Evolutionary conservation across 2,113 vertebrate genomes (phyloP), one percentile per base, ranked within the genome.

Genomic region (Numida meleagris): DNA sequence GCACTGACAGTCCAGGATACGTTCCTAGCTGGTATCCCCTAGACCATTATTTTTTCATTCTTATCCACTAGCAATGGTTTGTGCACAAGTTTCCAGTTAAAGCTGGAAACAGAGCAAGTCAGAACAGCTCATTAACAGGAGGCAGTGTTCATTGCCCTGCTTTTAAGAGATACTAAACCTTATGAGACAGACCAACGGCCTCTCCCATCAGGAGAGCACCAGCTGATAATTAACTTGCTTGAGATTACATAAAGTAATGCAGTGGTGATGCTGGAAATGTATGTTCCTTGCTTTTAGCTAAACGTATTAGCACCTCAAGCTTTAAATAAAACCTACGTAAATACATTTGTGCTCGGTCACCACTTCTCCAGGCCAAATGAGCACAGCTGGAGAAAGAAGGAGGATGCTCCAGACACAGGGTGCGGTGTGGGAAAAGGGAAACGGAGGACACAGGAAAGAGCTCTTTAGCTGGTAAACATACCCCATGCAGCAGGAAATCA

Each of bases 401-500:
- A 93, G 40, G 81, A 89, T 91, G 55, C 87, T 92, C 73, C 67
- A 70, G 38, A 62, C 33, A 36, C 3, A 10, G 86, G n/a, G 74
- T 58, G 34, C 27, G 11, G 77, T 92, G 78, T 89, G 91, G 93
- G 95, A 93, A 92, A 86, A 85, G 66, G 55, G 75, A 94, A 81
- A 74, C 55, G 78, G 78, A 94, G 94, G 89, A 94, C 89, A 74
- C 67, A 77, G 92, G 92, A 95, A 94, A 71, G 66, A 82, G 66
- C 89, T 89, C 50, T 92, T 94, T 77, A 90, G 87, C 86, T 94
- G 84, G 91, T 95, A 95, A 95, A 93, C 85, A 95, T 48, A 89
- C 62, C 78, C n/a, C 63, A 93, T 15, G 89, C 68, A 78, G 59
- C 89, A 94, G 95, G 79, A 96, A 96, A 79, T 87, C 82, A 89